Evolutionary conservation across 2,113 vertebrate species (phyloP).

Genomic region (Petromus typicus): DNA sequence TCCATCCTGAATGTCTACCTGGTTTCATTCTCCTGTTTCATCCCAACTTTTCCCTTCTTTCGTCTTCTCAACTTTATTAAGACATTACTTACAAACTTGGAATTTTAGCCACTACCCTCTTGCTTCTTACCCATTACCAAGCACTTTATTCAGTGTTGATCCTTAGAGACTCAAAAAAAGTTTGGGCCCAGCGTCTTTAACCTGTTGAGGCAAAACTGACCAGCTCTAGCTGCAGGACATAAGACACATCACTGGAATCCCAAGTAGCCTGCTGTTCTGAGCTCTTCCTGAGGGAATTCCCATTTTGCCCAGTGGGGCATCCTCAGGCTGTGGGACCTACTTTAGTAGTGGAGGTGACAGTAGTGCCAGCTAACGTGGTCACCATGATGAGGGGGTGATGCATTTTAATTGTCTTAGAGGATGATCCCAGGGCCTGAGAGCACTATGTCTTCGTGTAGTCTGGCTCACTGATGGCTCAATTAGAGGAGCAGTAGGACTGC

Average conservation of each 20-base stretch:
- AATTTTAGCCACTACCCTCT: not conserved
- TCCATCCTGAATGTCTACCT: not conserved
- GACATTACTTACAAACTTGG: not conserved
- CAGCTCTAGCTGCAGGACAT: not conserved
- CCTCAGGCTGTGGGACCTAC: not conserved
- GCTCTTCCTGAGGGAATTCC: not conserved
- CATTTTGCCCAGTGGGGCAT: not conserved
- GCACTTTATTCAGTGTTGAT: not conserved
- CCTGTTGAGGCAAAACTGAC: not conserved
- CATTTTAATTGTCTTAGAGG: conserved; percentile 72
- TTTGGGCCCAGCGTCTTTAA: not conserved
- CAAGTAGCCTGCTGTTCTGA: not conserved
- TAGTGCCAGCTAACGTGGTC: not conserved
- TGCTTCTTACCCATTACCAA: not conserved
- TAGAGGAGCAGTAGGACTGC: conserved; percentile 86
- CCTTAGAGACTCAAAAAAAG: not conserved
- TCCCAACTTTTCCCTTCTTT: not conserved
- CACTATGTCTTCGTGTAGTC: conserved; percentile 82
- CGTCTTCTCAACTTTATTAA: not conserved
- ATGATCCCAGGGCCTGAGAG: conserved; percentile 80
- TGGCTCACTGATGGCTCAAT: conserved; percentile 89
- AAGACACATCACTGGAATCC: not conserved
- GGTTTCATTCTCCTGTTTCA: not conserved
- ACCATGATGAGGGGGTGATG: not conserved
- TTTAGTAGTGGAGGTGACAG: not conserved